These are phyloP conservation scores for Aporophyla lueneburgensis DNA, from an alignment of 2,888 invertebrate genomes.

Conservation along the genomic window DNA sequence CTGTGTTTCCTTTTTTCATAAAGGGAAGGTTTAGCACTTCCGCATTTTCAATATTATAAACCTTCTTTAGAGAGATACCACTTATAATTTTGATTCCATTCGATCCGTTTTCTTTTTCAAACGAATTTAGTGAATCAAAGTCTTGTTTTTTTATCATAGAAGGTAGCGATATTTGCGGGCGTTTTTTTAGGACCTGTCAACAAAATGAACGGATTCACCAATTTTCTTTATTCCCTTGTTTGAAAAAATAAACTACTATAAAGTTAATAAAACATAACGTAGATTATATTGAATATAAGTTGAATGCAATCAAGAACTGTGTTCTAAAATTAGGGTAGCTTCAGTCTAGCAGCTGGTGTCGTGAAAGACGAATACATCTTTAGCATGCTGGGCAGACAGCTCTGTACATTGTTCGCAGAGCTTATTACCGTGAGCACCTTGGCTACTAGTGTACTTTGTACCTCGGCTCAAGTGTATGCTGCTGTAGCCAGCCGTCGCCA, in stretches of 20 bases:
- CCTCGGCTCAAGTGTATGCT: no score
- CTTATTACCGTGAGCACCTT: no score
- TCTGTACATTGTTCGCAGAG: no score
- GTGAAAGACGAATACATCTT: no score
- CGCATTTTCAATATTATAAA: conserved; percentile 50
- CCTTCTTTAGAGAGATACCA: conserved; percentile 52
- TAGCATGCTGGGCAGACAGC: no score
- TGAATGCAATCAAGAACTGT: no score
- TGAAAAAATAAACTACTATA: neutral
- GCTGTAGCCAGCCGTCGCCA: no score
- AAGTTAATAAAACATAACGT: neutral
- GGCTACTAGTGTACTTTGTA: no score
- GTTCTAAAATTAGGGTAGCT: no score
- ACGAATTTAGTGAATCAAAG: neutral
- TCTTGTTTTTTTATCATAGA: conserved; percentile 11
- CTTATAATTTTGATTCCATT: conserved; percentile 22
- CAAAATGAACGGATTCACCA: conserved; percentile 32
- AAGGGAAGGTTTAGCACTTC: conserved; percentile 22
- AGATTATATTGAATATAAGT: no score
- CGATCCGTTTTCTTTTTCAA: neutral
- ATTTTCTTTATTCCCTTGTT: neutral
- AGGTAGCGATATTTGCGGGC: conserved; percentile 9
- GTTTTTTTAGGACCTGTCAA: conserved; percentile 44
- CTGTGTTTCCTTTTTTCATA: conserved; percentile 27
- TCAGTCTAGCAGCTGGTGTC: no score